A percentile compares a stretch with the other conserved stretches of the same genome.
Conservation (phyloP, 2,888 invertebrate genomes). For the Lasioglossum pauxillum region DNA sequence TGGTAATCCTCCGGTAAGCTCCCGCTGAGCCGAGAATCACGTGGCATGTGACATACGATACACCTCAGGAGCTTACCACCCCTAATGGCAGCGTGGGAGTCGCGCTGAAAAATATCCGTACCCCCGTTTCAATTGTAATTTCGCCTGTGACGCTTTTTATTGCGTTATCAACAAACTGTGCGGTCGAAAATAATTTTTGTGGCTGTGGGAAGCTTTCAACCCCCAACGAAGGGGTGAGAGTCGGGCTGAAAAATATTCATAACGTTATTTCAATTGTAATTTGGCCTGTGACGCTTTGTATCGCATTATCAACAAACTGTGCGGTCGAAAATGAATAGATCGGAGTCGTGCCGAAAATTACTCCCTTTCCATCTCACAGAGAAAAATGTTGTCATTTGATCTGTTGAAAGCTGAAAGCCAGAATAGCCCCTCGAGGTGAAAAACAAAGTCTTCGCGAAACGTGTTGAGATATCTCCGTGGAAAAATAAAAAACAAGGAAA, state of each 20-base stretch:
- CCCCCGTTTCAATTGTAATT: background rate
- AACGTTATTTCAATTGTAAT: background rate
- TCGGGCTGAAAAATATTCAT: constrained; percentile 33
- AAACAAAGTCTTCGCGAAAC: background rate
- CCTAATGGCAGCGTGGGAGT: constrained; percentile 46
- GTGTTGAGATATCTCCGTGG: background rate
- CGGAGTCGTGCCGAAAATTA: background rate
- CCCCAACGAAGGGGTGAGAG: constrained; percentile 10
- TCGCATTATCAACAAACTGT: background rate
- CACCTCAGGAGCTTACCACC: constrained; percentile 70
- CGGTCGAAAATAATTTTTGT: background rate
- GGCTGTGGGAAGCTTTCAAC: background rate
- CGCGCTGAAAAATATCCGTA: constrained; percentile 33
- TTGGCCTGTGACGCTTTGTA: background rate
- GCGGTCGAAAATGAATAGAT: background rate
- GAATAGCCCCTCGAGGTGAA: background rate
- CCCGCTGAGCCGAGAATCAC: constrained; percentile 78
- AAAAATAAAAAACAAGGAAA: background rate
- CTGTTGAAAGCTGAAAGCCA: background rate
- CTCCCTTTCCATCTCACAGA: background rate
- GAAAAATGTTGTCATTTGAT: too few species aligned
- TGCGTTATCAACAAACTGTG: background rate
- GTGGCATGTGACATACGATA: constrained; percentile 80
- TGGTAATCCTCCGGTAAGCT: constrained; percentile 82
- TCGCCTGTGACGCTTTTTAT: background rate